Percentiles rank a stretch among this genome's conserved stretches.
These are phyloP conservation scores for Hirtodrosophila histrioides DNA, from an alignment of 2,888 invertebrate genomes.

Conservation along the genomic window DNA sequence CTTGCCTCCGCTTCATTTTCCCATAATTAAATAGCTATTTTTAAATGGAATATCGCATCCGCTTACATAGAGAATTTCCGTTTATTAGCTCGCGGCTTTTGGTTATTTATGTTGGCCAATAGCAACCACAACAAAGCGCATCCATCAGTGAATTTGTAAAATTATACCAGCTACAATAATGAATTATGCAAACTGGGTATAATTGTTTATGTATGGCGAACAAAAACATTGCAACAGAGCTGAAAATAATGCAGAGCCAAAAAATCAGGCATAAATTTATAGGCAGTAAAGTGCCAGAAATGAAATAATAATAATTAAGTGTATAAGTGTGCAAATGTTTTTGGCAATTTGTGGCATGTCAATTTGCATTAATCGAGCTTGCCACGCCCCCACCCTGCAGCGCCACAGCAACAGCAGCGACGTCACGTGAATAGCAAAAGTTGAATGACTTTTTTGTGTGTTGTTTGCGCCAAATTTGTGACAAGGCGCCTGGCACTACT, in stretches of 20 bases:
- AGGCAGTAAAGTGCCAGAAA: slow-evolving; percentile 4
- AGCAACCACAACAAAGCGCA: slow-evolving; percentile 8
- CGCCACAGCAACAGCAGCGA: slow-evolving; percentile 14
- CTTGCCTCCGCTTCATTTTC: not conserved
- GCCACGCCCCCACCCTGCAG: slow-evolving; percentile 31
- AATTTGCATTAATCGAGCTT: slow-evolving; percentile 59
- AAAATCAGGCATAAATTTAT: slow-evolving; percentile 1
- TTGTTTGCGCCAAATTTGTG: slow-evolving; percentile 39
- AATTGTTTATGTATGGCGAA: slow-evolving; percentile 18
- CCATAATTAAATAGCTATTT: slow-evolving; percentile 14
- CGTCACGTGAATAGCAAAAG: slow-evolving; percentile 53
- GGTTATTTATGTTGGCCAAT: slow-evolving; percentile 6
- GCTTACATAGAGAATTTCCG: not conserved
- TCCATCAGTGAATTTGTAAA: slow-evolving; percentile 9
- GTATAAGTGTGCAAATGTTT: slow-evolving; percentile 9
- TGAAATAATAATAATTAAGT: slow-evolving; percentile 43
- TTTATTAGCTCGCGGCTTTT: slow-evolving; percentile 14
- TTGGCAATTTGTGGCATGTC: slow-evolving; percentile 33
- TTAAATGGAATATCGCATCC: slow-evolving; percentile 3
- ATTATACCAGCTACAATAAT: slow-evolving; percentile 18
- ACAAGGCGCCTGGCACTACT: slow-evolving; percentile 16
- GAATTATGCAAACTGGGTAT: slow-evolving; percentile 41
- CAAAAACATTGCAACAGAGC: slow-evolving; percentile 6
- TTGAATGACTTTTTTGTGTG: slow-evolving; percentile 74
- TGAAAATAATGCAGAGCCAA: not conserved